Evolutionary conservation across 2,888 invertebrate species (phyloP), one percentile per base, ranked within the genome.

Genomic region (Heliconius cydno): DNA sequence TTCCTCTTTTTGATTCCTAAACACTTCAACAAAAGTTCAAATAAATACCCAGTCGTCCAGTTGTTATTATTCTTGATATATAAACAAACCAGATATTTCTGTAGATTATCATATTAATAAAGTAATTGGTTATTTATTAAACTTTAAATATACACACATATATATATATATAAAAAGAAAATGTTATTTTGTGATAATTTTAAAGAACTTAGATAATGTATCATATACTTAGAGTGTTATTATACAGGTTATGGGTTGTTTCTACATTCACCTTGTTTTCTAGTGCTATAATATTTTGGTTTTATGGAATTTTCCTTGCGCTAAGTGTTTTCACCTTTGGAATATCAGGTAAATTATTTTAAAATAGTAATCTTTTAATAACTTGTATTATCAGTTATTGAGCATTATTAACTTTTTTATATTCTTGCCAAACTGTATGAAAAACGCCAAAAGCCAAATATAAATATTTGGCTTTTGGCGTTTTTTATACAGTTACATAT

Each of bases 261-360:
- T 97, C 97, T 72, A 96, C 97, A 63, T 95, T 97, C 80, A 97
- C 97, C 79, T 92, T 98, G 84, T 95, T 98, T 79, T 95, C 97
- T 77, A 97, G 98, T 89, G 96, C 98, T 86, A 89, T 98, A 83
- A 95, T 98, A 71, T 98, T 97, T 92, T 98, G 98, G 96, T 96
- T 97, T 85, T 98, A 97, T 91, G 98, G 98, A 78, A 97, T 97
- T 85, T 88, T 97, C 80, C 93, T 97, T 84, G 97, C 98, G 28
- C 96, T 97, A 83, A 90, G 96, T 63, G 95, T 98, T 78, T 95
- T 98, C 81, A 94, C 96, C 83, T 93, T 97, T 80, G 97, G 97
- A 77, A 92, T 97, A 70, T 95, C 97, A 91, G 97, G 98, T 97
- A 95, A 92, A 91, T 68, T 46, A 25, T 57, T 34, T 6, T 52